A percentile compares a stretch with the other conserved stretches of the same genome.
Evolutionary conservation across 2,113 vertebrate species (phyloP).

Genomic region (Vimba vimba): DNA sequence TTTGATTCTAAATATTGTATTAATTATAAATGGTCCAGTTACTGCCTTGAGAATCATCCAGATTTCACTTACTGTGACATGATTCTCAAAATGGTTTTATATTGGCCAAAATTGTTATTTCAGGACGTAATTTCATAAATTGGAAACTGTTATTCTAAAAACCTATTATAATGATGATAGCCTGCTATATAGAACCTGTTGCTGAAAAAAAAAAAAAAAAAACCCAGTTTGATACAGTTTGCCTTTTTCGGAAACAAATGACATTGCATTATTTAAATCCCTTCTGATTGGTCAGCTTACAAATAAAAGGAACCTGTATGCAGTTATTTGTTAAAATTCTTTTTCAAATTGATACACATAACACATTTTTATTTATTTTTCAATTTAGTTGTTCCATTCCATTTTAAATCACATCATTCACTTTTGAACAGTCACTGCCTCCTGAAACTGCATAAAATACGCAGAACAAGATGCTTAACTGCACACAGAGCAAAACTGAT

Average conservation of each 20-base stretch:
- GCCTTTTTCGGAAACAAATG: not conserved
- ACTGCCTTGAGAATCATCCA: not conserved
- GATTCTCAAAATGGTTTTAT: not conserved
- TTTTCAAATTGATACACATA: not conserved
- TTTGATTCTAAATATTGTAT: not conserved
- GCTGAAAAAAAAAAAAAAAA: not conserved
- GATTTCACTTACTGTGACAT: not conserved
- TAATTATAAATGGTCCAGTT: not conserved
- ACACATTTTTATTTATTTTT: too few relatives aligned
- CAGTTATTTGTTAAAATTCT: not conserved
- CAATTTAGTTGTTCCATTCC: not conserved
- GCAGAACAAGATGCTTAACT: not conserved
- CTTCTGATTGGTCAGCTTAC: not conserved
- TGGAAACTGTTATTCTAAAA: not conserved
- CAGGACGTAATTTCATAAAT: not conserved
- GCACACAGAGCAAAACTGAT: constrained; percentile 12
- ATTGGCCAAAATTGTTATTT: not conserved
- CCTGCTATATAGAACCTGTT: not conserved
- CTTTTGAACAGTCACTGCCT: not conserved
- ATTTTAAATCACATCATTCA: not conserved
- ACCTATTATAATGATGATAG: not conserved
- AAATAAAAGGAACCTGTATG: not conserved
- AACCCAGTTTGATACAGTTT: not conserved
- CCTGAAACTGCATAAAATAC: not conserved
- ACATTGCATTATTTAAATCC: not conserved